Evolutionary conservation across 2,888 invertebrate genomes (phyloP).

Genomic region (Isoperla grammatica): DNA sequence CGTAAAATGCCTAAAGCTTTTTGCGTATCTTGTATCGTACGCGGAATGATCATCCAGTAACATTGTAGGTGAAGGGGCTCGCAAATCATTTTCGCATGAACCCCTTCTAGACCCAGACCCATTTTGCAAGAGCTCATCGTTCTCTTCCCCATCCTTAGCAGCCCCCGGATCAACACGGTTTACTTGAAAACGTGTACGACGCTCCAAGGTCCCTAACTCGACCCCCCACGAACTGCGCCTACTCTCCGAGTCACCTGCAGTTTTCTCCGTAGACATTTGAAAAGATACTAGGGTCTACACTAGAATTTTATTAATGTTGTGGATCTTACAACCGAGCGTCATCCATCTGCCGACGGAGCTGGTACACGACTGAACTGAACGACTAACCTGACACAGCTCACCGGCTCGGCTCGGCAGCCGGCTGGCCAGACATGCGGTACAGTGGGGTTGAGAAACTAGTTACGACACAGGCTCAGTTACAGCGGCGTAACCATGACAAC

Average conservation of each 20-base stretch:
- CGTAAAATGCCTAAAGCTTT: slow-evolving; percentile 80
- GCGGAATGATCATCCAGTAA: slow-evolving; percentile 31
- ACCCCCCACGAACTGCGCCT: slow-evolving; percentile 34
- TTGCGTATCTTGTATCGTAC: slow-evolving; percentile 65
- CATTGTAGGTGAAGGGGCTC: slow-evolving; percentile 41
- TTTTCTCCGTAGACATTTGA: slow-evolving; percentile 6
- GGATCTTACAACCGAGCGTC: too few species aligned
- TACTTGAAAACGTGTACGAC: slow-evolving; percentile 54
- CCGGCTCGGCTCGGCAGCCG: not conserved
- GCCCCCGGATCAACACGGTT: slow-evolving; percentile 54
- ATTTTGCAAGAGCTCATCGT: slow-evolving; percentile 21
- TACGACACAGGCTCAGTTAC: too few species aligned
- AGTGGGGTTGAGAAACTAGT: too few species aligned
- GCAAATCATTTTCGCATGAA: slow-evolving; percentile 43
- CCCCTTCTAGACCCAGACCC: slow-evolving; percentile 41
- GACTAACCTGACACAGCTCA: not conserved
- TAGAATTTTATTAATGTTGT: too few species aligned
- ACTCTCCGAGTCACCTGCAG: slow-evolving; percentile 1
- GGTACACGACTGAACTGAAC: not conserved
- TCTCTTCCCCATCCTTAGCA: slow-evolving; percentile 37
- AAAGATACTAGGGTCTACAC: not conserved
- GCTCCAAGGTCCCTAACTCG: slow-evolving; percentile 43
- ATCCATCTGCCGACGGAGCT: not conserved
- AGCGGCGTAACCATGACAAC: too few species aligned
- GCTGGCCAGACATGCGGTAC: too few species aligned